Evolutionary conservation across 2,113 vertebrate genomes (phyloP), one percentile per base, ranked within the genome.

Genomic region (Panurus biarmicus): DNA sequence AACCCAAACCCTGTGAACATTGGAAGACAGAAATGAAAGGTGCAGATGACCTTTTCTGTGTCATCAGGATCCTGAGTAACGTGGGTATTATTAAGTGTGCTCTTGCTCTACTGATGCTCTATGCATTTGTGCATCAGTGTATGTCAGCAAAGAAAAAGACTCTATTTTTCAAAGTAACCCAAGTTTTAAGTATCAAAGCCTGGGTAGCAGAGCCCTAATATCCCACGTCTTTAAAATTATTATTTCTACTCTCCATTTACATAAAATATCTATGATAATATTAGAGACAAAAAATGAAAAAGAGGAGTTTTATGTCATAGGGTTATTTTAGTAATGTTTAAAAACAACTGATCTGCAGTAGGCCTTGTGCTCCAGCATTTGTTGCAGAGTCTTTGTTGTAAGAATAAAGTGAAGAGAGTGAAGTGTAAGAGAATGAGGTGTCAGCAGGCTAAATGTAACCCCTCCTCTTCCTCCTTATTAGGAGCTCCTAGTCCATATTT

Each of bases 31-130:
- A 64, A 80, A 66, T 23, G 1, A 72, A 80, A 77, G 28, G 5
- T 51, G 21, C 29, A 69, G 44, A 38, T 64, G 58, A 38, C 2
- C 9, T 57, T 58, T 87, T n/a, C 19, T 56, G 7, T 60, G n/a
- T 26, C 9, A 23, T 26, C 35, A 5, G 2, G 19, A 54, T 61
- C 23, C 64, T 72, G 40, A 70, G 5, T 35, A 58, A n/a, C 3
- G 2, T 40, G 10, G 5, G 25, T 47, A 35, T 11, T 0, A 0
- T 7, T 23, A 57, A 45, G 15, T 51, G 26, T 23, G 23, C 16
- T 76, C 40, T 17, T n/a, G 7, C 35, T 48, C 22, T 33, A 47
- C 16, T 40, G 50, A 47, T n/a, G 14, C 15, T 26, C 31, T 48
- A 7, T 50, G 24, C 42, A 45, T 29, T 25, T 71, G 38, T 62